Conservation (phyloP, 2,113 vertebrate species). For the Hippocampus abdominalis region DNA sequence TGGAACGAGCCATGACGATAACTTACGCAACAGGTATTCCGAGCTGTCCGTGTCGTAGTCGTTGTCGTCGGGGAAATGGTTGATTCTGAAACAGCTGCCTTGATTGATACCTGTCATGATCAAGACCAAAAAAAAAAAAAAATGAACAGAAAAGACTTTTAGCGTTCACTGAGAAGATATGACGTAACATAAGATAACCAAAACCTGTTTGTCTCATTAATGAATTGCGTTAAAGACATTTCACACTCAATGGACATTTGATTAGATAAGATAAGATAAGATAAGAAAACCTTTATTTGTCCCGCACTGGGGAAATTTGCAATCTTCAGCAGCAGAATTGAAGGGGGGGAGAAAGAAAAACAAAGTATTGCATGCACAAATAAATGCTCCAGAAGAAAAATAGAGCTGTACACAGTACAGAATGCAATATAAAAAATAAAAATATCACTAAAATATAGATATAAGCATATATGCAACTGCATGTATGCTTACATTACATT, state of each 20-base stretch:
- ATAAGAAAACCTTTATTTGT: too few species aligned
- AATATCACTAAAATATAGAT: too few species aligned
- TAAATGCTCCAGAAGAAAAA: too few species aligned
- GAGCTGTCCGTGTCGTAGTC: constrained; percentile 99
- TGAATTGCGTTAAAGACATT: background rate
- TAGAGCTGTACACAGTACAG: too few species aligned
- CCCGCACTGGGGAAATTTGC: too few species aligned
- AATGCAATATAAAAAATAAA: too few species aligned
- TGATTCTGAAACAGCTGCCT: constrained; percentile 95
- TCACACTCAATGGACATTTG: background rate
- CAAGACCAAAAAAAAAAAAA: constrained; percentile 1
- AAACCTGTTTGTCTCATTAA: background rate
- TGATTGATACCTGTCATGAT: constrained; percentile 83
- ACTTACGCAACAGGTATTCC: constrained; percentile 97
- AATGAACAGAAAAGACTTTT: background rate
- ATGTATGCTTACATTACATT: too few species aligned
- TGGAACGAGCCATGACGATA: background rate
- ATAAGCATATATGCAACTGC: too few species aligned
- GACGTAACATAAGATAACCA: background rate
- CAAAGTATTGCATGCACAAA: too few species aligned
- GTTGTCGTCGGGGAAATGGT: constrained; percentile 98
- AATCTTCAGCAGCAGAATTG: too few species aligned
- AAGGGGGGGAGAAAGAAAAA: too few species aligned
- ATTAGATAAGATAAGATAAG: too few species aligned
- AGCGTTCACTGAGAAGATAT: background rate